Conservation (phyloP, 2,113 vertebrate species). For the Pseudois nayaur region DNA sequence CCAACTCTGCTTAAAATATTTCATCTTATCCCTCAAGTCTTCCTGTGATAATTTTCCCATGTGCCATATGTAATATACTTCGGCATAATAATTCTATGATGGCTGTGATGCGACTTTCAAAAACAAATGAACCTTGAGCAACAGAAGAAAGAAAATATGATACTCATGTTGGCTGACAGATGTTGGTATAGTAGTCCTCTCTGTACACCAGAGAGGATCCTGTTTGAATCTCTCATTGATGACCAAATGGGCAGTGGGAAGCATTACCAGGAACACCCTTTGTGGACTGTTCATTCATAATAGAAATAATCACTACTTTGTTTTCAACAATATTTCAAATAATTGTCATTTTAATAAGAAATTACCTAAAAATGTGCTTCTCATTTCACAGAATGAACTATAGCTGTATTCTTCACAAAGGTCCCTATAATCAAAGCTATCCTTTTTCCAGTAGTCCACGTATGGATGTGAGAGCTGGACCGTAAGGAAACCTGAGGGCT, state of each 20-base stretch:
- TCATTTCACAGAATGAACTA: neutral
- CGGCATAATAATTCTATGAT: neutral
- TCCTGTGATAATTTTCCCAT: neutral
- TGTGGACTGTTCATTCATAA: neutral
- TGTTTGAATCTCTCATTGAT: neutral
- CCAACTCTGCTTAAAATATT: neutral
- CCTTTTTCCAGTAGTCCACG: neutral
- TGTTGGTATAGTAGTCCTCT: neutral
- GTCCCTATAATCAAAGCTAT: neutral
- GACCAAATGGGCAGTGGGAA: neutral
- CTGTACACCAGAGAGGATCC: neutral
- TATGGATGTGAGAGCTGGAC: neutral
- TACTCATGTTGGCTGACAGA: rapidly evolving
- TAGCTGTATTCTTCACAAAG: neutral
- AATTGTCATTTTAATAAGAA: neutral
- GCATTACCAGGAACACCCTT: rapidly evolving
- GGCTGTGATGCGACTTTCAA: neutral
- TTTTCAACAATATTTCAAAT: neutral
- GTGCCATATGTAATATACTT: neutral
- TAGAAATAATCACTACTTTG: neutral
- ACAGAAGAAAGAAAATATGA: neutral
- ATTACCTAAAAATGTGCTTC: neutral
- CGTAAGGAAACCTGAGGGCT: neutral
- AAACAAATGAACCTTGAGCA: neutral
- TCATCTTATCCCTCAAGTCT: neutral